Evolutionary conservation across 2,113 vertebrate species (phyloP), one percentile per base, ranked within the genome.

Genomic region (Agapornis roseicollis): DNA sequence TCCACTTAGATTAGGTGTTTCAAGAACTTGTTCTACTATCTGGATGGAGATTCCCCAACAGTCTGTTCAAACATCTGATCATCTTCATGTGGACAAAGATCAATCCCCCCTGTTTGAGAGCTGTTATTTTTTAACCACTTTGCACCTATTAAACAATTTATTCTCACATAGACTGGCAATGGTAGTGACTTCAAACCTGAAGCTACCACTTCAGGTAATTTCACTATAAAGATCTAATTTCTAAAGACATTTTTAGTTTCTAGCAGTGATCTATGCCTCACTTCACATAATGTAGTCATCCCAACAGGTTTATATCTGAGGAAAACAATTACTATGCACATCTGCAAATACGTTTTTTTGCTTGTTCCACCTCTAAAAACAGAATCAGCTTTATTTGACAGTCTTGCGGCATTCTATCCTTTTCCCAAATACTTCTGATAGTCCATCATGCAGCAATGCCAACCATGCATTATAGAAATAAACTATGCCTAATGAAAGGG

Each of bases 21-120:
- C 19, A 63, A 93, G n/a, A 80, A 37, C 22, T 63, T 71, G 8
- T 53, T 24, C n/a, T 5, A n/a, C 13, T 74, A 7, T 74, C 66
- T 87, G 39, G 35, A 37, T 2, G 28, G 64, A 61, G 8, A 33
- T 44, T 56, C 61, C 5, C 4, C 46, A 58, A 7, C 20, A n/a
- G 7, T 58, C 33, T 58, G 33, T 74, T 63, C 28, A 44, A 92
- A 73, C 19, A 69, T 33, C 37, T 66, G 20, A 71, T 55, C 28
- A 46, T 8, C 33, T 83, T 80, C 4, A 44, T 8, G 18, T 31
- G 11, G 9, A 84, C 88, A 71, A 88, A 29, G 6, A n/a, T 22
- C 0, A 18, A 61, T 70, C 47, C 11, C 3, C 12, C 7, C 10
- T 56, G 2, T 33, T 47, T 23, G 23, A 8, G 4, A 31, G 24